Base-by-base conservation (phyloP, 2,797 vertebrate genomes). In the Austrolebias charrua region DNA sequence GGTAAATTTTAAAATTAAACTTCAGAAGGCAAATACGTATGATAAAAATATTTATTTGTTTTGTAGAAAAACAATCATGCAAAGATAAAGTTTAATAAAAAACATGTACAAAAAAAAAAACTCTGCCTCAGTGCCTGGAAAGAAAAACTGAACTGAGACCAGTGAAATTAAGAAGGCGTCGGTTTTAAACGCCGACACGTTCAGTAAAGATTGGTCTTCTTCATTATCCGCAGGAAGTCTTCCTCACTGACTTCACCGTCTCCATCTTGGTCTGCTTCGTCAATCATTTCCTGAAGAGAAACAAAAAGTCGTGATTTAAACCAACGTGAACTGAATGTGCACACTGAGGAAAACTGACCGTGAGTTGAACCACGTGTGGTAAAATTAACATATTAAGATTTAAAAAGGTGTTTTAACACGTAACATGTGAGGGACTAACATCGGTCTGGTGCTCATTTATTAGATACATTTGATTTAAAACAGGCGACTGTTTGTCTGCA, bases 211-310 rank as follows among this genome's bases (percentile, higher is more conserved):
- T 91, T 94, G 14, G 95, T 97, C 84, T 96, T 99, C 88, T 95
- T 95, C 96, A 98, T 99, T 76, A 99, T 96, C 82, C 92, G 91
- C 75, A 99, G 83, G 84, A 98, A 98, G 76, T 98, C 97, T 88
- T 95, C 92, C 86, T 98, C 95, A 9, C 89, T 96, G 47, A 98
- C 94, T 90, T 97, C 95, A 9, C 97, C 96, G 47, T 98, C 95
- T 20, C 96, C 95, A n/a, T 98, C 96, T 76, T 88, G 81, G 76
- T 99, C 96, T 8, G 96, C 96, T 92, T 98, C 96, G 13, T 96
- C 94, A 16, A 99, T 96, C 96, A 99, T 98, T 90, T 99, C 97
- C 98, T 98, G 60, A 69, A 58, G 63, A 11, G 63, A 65, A 2
- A 11, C 71, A 33, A 69, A 45, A 68, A 18, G 18, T 1, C 0